Evolutionary conservation across 2,797 vertebrate species (phyloP), one percentile per base, ranked within the genome.

Genomic region (Apogon talboti): DNA sequence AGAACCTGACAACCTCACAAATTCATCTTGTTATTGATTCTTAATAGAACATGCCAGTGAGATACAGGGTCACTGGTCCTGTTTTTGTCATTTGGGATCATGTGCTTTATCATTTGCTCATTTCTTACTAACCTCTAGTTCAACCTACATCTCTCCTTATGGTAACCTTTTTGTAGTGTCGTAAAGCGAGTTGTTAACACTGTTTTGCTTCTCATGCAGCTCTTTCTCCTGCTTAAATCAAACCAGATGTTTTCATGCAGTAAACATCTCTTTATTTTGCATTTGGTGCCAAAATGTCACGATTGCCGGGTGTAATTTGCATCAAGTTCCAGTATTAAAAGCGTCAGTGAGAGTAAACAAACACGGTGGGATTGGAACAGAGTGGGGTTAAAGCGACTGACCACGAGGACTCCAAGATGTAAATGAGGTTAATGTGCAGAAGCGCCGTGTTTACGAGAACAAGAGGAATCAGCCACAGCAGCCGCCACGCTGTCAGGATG

Each of bases 361-460:
- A 48, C 19, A 11, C 13, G 30, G n/a, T 56, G 55, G 42, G 57
- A 54, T 30, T 56, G 59, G 21, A 51, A 16, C 16, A 57, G 51
- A 54, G 65, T 70, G 70, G 51, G 59, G 55, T 47, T 44, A 40
- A 49, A 63, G n/a, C 19, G 15, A 66, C 50, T 8, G 0, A 51
- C 41, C 50, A 21, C 63, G 56, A 33, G n/a, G 41, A 18, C 42
- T 42, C 19, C 14, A 48, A 63, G 45, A 79, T 69, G 73, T 46
- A 59, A 77, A 77, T 71, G 33, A 74, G 38, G 38, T 64, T 80
- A 45, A 72, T 60, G 52, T 41, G 51, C 41, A 59, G 59, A 77
- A 74, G 47, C 19, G 6, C 48, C 11, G 46, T 59, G 65, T 79
- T 77, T 78, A 57, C 48, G 58, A 42, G 55, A 49, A 71, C 60